Evolutionary conservation across 2,113 vertebrate genomes (phyloP).

Genomic region (Megaceryle torquata): DNA sequence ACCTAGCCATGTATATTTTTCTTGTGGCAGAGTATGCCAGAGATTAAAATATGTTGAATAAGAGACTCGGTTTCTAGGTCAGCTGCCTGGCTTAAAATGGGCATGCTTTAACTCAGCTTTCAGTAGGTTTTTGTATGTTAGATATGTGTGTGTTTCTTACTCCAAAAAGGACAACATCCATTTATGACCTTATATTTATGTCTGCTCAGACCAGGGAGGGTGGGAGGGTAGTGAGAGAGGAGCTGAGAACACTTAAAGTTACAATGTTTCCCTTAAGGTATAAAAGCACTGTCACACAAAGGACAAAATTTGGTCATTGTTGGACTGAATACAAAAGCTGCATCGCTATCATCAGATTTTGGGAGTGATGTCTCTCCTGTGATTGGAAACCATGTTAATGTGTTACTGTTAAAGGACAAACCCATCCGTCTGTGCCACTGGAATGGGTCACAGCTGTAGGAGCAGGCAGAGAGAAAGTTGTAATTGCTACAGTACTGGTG

Average conservation of each 20-base stretch:
- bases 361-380: background rate
- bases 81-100: conserved; percentile 31
- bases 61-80: background rate
- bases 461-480: background rate
- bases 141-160: background rate
- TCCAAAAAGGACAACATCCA: background rate
- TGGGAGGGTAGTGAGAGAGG: background rate
- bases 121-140: conserved; percentile 1
- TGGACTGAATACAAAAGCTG: conserved; percentile 10
- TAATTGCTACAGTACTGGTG: background rate
- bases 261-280: background rate
- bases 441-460: conserved; percentile 8
- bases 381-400: background rate
- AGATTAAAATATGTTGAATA: conserved; percentile 40
- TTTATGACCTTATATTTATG: conserved; percentile 9
- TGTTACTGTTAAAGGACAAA: background rate
- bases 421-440: background rate
- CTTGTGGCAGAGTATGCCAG: conserved; percentile 39
- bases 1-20: conserved; percentile 60
- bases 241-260: background rate
- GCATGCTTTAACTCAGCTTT: conserved; percentile 12
- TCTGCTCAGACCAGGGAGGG: background rate
- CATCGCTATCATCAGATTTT: background rate
- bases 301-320: background rate
- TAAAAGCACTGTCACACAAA: conserved; percentile 1